Evolutionary conservation across 2,797 vertebrate genomes (phyloP).

Genomic region (Adrianichthys oophorus): DNA sequence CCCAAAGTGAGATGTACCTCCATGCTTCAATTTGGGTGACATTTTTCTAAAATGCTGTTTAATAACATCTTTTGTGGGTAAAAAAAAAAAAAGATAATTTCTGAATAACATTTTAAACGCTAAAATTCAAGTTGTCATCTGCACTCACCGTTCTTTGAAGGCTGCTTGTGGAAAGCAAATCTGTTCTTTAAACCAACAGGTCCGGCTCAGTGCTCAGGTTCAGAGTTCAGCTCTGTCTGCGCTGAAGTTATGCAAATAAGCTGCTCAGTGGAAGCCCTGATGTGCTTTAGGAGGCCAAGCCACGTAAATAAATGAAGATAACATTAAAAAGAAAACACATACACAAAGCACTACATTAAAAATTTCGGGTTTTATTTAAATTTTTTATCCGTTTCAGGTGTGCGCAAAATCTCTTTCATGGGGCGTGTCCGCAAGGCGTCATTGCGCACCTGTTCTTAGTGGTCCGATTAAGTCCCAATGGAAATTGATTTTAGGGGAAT

Average conservation of each 20-base stretch:
- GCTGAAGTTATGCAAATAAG: neutral
- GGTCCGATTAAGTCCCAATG: constrained; percentile 9
- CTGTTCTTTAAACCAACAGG: constrained; percentile 1
- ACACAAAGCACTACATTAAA: too few relatives aligned
- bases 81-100: too few relatives aligned
- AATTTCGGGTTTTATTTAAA: neutral
- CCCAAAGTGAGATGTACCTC: too few relatives aligned
- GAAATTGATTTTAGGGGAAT: too few relatives aligned
- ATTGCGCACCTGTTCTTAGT: constrained; percentile 15
- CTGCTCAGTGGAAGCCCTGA: neutral
- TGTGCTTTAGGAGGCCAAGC: neutral
- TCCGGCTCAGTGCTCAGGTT: constrained; percentile 9
- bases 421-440: too few relatives aligned
- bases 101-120: too few relatives aligned
- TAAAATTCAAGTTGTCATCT: neutral
- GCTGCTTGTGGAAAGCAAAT: too few relatives aligned
- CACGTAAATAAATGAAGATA: neutral
- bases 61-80: too few relatives aligned
- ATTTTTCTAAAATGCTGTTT: too few relatives aligned
- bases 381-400: neutral
- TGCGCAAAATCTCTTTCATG: neutral
- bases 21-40: too few relatives aligned
- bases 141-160: constrained; percentile 26
- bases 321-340: neutral
- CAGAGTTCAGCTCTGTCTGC: constrained; percentile 1